Evolutionary conservation across 2,888 invertebrate species (phyloP).

Genomic region (Drosophila setosimentum): DNA sequence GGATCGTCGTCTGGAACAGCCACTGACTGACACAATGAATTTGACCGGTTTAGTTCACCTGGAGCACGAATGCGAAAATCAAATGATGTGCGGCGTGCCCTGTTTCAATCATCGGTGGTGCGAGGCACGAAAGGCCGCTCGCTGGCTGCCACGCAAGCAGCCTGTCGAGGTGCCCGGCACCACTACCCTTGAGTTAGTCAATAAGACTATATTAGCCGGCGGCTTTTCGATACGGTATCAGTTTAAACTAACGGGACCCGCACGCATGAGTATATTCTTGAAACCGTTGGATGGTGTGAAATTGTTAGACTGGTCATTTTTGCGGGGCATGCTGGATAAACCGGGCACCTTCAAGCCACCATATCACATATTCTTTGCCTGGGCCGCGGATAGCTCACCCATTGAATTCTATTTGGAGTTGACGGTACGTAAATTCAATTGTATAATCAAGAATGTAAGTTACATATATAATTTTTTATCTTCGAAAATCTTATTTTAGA

Average conservation of each 20-base stretch:
- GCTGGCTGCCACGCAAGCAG: constrained; percentile 74
- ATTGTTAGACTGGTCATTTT: constrained; percentile 79
- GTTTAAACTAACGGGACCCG: constrained; percentile 77
- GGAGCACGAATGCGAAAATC: constrained; percentile 60
- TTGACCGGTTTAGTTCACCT: constrained; percentile 56
- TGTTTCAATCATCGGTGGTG: constrained; percentile 74
- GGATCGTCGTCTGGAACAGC: constrained; percentile 81
- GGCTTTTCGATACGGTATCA: constrained; percentile 60
- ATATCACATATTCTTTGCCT: constrained; percentile 75
- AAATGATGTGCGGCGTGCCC: constrained; percentile 81
- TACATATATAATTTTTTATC: neutral
- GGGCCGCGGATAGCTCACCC: constrained; percentile 72
- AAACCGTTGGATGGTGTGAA: constrained; percentile 68
- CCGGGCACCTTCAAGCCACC: constrained; percentile 70
- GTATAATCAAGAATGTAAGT: neutral
- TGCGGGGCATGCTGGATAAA: constrained; percentile 66
- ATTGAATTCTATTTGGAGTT: constrained; percentile 74
- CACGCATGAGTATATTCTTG: constrained; percentile 80
- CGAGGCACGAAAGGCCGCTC: constrained; percentile 51
- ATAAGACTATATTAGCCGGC: constrained; percentile 52
- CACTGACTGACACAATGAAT: constrained; percentile 57
- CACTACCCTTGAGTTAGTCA: constrained; percentile 65
- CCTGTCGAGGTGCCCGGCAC: constrained; percentile 66
- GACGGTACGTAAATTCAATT: constrained; percentile 48
- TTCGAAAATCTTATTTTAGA: constrained; percentile 43